phyloP scores from a whole-genome alignment of 2,888 invertebrate genomes.

The Drosophila mayaguana region DNA sequence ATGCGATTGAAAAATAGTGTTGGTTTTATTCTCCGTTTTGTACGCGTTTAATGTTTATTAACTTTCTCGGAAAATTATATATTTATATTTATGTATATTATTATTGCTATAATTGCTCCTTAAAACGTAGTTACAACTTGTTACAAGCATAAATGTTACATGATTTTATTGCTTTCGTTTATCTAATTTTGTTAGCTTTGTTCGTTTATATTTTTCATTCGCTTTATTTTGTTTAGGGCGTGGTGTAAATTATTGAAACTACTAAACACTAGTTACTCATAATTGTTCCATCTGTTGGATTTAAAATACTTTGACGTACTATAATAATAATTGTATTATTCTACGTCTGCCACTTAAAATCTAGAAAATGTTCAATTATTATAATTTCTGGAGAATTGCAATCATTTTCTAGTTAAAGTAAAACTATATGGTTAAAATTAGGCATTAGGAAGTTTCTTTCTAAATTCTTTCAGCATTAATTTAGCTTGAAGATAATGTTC shows the following conservation, averaged over 20 bases:
- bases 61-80: slow-evolving; percentile 67
- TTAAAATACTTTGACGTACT: slow-evolving; percentile 55
- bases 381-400: slow-evolving; percentile 37
- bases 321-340: slow-evolving; percentile 30
- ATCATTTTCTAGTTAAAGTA: slow-evolving; percentile 26
- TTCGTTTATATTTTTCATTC: slow-evolving; percentile 47
- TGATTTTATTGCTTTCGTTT: slow-evolving; percentile 68
- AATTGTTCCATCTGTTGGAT: slow-evolving; percentile 62
- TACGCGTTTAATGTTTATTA: slow-evolving; percentile 64
- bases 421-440: slow-evolving; percentile 29
- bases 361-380: slow-evolving; percentile 47
- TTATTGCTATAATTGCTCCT: slow-evolving; percentile 69
- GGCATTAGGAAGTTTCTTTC: slow-evolving; percentile 46
- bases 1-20: neutral
- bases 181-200: slow-evolving; percentile 63
- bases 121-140: slow-evolving; percentile 66
- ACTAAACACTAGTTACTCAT: slow-evolving; percentile 71
- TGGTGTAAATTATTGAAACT: slow-evolving; percentile 79
- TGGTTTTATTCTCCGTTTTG: slow-evolving; percentile 13
- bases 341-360: slow-evolving; percentile 40
- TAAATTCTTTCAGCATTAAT: slow-evolving; percentile 69
- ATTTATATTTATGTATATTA: slow-evolving; percentile 52
- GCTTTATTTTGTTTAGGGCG: slow-evolving; percentile 33
- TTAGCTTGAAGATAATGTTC: slow-evolving; percentile 63
- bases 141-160: slow-evolving; percentile 63